Conservation (phyloP, 1,140 invertebrate genomes). For the Heliconius hermathena region DNA sequence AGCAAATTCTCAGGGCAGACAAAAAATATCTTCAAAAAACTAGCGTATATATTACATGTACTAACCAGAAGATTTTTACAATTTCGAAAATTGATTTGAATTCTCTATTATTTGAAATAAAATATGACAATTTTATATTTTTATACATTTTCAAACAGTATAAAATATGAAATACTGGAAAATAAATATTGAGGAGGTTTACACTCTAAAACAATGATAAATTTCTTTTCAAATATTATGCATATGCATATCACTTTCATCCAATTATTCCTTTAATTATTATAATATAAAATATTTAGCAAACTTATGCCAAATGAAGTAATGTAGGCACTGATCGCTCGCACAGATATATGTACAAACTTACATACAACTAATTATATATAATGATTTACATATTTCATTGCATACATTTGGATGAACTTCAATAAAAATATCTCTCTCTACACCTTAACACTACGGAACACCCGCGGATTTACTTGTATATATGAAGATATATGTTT, state of each 20-base stretch:
- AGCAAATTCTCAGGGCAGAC: no score
- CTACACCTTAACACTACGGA: constrained; percentile 6
- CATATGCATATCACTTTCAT: background rate
- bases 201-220: no score
- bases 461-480: constrained; percentile 7
- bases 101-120: no score
- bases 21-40: no score
- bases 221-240: background rate
- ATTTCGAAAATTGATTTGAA: no score
- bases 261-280: background rate
- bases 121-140: no score
- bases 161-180: no score
- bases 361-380: background rate
- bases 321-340: background rate
- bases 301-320: background rate
- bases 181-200: no score
- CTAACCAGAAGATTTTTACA: no score
- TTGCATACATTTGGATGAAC: constrained; percentile 2
- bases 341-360: background rate
- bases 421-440: constrained; percentile 8
- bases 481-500: constrained; percentile 1
- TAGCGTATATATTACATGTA: no score
- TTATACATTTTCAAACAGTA: background rate
- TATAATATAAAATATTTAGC: background rate
- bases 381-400: background rate